Evolutionary conservation across 2,797 vertebrate genomes (phyloP), one percentile per base, ranked within the genome.

Genomic region (Acanthurus leucopareius): DNA sequence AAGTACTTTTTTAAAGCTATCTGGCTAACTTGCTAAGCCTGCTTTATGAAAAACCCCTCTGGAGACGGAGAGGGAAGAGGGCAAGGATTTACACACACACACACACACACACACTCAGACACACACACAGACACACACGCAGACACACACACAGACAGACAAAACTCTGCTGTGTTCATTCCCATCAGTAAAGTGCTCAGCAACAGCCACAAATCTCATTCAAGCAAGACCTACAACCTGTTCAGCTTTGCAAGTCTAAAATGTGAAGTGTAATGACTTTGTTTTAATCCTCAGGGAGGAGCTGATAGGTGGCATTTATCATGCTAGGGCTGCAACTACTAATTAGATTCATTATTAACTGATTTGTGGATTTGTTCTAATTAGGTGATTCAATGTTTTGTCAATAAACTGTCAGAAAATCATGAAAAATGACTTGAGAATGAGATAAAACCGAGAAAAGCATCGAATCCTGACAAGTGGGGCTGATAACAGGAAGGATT

Each of bases 21-120:
- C 54, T n/a, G 67, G 70, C 62, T 75, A 70, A 78, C 45, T 79
- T 76, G 40, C 66, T 82, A 80, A 88, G 79, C 79, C 84, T 68
- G 68, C 78, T 80, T 76, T 75, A 61, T 69, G 59, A 40, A 71
- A 87, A 64, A 35, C 0, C 4, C 20, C 63, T 56, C 7, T 67
- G 10, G 63, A 78, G 78, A 75, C 1, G 2, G 59, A 58, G 10
- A 59, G 45, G 49, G 66, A 51, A 17, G 53, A 56, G 7, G 42
- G 65, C 45, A 56, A 1, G 58, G 60, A 69, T 75, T 70, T 67
- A 80, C 53, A 58, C 20, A 40, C 38, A 48, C 7, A 16, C 4
- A 62, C 53, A 51, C 22, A 75, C 64, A 35, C 32, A 35, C 32
- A 35, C 5, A 35, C 32, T 32, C 28, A n/a, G n/a, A 28, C 28